phyloP scores from a whole-genome alignment of 2,113 vertebrate genomes.

The Girardinichthys multiradiatus region DNA sequence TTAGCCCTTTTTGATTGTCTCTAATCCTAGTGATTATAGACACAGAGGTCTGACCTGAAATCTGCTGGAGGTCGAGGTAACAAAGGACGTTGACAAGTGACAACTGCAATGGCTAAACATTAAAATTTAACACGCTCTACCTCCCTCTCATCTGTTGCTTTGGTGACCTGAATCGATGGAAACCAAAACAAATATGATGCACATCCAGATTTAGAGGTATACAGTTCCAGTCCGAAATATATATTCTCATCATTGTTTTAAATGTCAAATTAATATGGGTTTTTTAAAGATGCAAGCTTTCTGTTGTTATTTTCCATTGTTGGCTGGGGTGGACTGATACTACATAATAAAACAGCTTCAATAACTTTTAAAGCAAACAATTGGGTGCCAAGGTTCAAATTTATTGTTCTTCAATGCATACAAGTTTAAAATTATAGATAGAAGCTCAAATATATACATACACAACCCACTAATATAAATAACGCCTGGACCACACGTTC shows the following conservation, averaged over 20 bases:
- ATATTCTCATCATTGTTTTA: neutral
- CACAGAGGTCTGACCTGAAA: neutral
- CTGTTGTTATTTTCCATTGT: no score
- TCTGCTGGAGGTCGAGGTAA: conserved; percentile 41
- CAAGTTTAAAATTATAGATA: no score
- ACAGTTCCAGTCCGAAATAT: neutral
- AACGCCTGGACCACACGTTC: no score
- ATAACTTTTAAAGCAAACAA: no score
- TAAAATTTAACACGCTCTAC: conserved; percentile 73
- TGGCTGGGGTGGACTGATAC: no score
- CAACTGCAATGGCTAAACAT: conserved; percentile 65
- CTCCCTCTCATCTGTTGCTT: conserved; percentile 36
- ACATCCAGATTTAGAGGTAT: neutral
- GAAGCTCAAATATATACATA: no score
- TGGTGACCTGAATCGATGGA: conserved; percentile 54
- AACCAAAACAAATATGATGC: conserved; percentile 1
- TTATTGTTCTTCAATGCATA: no score
- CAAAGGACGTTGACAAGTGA: conserved; percentile 52
- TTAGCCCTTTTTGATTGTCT: conserved; percentile 35
- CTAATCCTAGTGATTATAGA: conserved; percentile 16
- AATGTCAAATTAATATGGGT: no score
- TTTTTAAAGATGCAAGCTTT: no score
- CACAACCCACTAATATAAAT: no score
- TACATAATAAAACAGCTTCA: no score
- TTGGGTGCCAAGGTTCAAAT: no score